A percentile compares a stretch with the other conserved stretches of the same genome.
phyloP scores from a whole-genome alignment of 2,113 vertebrate species.

The Hippoglossus stenolepis region DNA sequence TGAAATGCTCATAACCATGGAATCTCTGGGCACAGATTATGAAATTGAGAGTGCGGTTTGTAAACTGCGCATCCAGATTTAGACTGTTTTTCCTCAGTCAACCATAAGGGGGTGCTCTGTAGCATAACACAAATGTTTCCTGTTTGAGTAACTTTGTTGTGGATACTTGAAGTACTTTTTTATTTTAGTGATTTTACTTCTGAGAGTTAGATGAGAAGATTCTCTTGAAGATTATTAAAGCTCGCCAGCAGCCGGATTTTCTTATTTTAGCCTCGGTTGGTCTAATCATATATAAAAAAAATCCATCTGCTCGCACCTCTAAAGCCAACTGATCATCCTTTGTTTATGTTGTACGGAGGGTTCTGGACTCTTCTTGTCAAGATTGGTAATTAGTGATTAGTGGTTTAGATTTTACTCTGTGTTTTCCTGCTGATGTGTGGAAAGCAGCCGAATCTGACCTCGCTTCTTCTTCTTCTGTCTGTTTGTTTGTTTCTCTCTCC shows the following conservation, averaged over 20 bases:
- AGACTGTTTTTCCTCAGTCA: neutral
- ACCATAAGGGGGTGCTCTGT: neutral
- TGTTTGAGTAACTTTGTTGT: neutral
- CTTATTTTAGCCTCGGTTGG: too few species aligned
- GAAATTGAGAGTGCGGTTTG: neutral
- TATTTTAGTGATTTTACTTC: too few species aligned
- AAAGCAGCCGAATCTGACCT: neutral
- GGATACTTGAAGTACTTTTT: neutral
- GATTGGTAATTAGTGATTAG: too few species aligned
- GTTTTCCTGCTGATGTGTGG: neutral
- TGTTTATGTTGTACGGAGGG: too few species aligned
- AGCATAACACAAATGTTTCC: neutral
- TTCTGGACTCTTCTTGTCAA: too few species aligned
- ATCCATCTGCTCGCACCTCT: too few species aligned
- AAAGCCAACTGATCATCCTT: too few species aligned
- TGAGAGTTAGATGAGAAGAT: too few species aligned
- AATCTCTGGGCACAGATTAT: neutral
- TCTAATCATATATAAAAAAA: too few species aligned
- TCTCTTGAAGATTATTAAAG: too few species aligned
- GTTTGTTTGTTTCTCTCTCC: constrained; percentile 31
- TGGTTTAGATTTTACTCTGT: neutral
- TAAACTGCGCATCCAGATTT: neutral
- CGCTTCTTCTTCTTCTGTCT: constrained; percentile 1
- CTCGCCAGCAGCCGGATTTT: too few species aligned
- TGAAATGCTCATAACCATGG: too few species aligned